These are phyloP conservation scores for Phyllostomus hastatus DNA, from an alignment of 2,113 vertebrate species.

Conservation along the genomic window DNA sequence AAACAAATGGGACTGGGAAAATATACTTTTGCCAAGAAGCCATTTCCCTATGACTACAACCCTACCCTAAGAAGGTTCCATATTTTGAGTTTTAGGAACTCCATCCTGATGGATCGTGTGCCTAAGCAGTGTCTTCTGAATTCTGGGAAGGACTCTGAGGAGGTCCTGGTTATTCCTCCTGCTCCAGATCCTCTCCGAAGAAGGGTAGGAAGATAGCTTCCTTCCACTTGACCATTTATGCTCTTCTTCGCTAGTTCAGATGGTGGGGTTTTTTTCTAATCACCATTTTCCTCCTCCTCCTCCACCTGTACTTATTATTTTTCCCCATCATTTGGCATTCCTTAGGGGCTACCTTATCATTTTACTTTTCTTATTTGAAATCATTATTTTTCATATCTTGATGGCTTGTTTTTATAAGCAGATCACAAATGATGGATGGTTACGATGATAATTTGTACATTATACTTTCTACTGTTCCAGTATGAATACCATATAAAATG, in stretches of 20 bases:
- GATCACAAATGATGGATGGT: background rate
- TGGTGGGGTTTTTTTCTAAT: background rate
- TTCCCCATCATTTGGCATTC: background rate
- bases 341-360: background rate
- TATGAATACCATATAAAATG: background rate
- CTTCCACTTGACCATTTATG: background rate
- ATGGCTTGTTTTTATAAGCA: background rate
- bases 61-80: background rate
- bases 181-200: background rate
- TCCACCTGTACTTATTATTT: background rate
- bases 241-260: background rate
- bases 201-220: background rate
- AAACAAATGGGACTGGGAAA: background rate
- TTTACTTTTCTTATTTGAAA: constrained; percentile 1
- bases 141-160: background rate
- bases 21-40: background rate
- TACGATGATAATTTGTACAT: background rate
- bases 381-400: background rate
- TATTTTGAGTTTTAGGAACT: constrained; percentile 26
- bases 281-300: background rate
- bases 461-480: background rate
- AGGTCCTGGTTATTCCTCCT: background rate
- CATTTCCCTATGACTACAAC: background rate
- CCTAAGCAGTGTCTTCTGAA: background rate
- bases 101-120: background rate